A percentile compares a stretch with the other conserved stretches of the same genome.
phyloP scores from a whole-genome alignment of 2,113 vertebrate genomes.

The Athene noctua region DNA sequence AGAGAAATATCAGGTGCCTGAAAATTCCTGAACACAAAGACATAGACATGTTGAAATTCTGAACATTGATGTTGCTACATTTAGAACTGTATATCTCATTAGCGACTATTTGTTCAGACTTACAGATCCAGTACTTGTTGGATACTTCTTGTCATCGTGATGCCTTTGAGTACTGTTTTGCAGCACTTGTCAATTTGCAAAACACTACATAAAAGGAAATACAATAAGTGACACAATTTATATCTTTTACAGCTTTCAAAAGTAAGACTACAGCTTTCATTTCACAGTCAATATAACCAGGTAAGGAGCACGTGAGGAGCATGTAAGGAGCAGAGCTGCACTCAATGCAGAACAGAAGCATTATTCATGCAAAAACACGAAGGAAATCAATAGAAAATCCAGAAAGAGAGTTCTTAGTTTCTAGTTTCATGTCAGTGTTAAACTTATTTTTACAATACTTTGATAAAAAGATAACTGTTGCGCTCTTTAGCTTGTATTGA shows the following conservation, averaged over 20 bases:
- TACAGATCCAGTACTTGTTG: not conserved
- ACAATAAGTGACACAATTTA: not conserved
- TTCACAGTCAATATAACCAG: not conserved
- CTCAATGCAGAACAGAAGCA: not conserved
- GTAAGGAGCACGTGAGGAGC: not conserved
- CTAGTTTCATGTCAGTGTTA: not conserved
- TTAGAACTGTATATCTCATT: not conserved
- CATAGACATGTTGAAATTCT: not conserved
- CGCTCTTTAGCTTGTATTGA: not conserved
- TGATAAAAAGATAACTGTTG: not conserved
- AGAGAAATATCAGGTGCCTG: not conserved
- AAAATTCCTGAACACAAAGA: not conserved
- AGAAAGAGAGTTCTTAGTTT: not conserved
- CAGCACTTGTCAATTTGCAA: not conserved
- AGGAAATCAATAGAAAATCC: slow-evolving; percentile 4
- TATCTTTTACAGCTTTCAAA: not conserved
- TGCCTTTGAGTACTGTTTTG: not conserved
- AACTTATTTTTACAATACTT: not conserved
- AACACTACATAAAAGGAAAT: not conserved
- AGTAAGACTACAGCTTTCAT: not conserved
- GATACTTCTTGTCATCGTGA: not conserved
- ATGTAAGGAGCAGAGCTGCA: not conserved
- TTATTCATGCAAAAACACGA: not conserved
- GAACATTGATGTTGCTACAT: not conserved
- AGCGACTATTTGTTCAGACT: not conserved